Percentiles rank a stretch among this genome's conserved stretches.
These are phyloP conservation scores for Pedetes capensis DNA, from an alignment of 2,113 vertebrate species.

Conservation along the genomic window DNA sequence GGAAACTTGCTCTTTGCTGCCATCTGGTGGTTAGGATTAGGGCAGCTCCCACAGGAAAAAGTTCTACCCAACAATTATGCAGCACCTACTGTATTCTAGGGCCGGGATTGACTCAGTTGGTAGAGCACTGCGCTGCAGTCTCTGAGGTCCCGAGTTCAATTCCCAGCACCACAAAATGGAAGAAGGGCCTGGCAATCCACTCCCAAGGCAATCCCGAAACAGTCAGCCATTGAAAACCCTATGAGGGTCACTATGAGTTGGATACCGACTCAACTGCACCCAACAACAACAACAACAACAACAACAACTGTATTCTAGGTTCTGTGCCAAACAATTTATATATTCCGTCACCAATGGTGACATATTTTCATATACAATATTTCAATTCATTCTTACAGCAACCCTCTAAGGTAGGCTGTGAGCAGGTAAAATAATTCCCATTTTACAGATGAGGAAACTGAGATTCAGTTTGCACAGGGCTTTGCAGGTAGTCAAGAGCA, in stretches of 20 bases:
- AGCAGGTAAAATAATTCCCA: neutral
- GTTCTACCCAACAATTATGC: neutral
- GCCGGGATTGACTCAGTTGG: too few relatives aligned
- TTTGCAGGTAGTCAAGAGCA: neutral
- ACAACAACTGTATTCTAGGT: neutral
- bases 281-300: too few relatives aligned
- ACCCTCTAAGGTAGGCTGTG: neutral
- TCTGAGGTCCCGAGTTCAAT: too few relatives aligned
- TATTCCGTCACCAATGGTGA: neutral
- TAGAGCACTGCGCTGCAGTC: too few relatives aligned
- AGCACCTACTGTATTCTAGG: neutral
- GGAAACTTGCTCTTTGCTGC: constrained; percentile 75
- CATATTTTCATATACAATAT: neutral
- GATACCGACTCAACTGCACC: too few relatives aligned
- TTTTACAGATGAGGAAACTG: constrained; percentile 32
- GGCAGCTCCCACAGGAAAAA: neutral
- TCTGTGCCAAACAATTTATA: neutral
- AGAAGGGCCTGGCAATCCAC: too few relatives aligned
- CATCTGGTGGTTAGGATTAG: constrained; percentile 58
- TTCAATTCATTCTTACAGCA: neutral
- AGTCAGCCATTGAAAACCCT: too few relatives aligned
- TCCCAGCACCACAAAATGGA: too few relatives aligned
- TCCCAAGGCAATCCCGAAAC: too few relatives aligned
- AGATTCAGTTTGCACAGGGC: neutral
- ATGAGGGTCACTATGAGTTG: too few relatives aligned